Evolutionary conservation across 2,888 invertebrate genomes (phyloP).

Genomic region (Ophioninae sp.): DNA sequence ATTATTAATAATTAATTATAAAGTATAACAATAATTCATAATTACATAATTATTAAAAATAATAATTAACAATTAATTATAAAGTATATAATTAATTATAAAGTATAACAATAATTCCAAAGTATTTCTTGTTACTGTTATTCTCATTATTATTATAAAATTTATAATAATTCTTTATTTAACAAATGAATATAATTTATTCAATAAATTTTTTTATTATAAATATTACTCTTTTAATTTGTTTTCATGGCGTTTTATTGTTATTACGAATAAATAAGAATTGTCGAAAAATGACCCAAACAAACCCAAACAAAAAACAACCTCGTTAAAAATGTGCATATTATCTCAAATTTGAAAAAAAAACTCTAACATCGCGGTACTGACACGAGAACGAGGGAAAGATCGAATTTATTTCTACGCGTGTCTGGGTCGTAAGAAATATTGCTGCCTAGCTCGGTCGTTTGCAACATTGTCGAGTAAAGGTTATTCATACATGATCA

Average conservation of each 20-base stretch:
- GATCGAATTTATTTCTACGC: not conserved
- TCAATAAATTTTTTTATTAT: too few relatives aligned
- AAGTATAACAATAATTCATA: not conserved
- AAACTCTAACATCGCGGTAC: not conserved
- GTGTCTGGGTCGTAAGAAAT: not conserved
- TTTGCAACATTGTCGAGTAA: slow-evolving; percentile 8
- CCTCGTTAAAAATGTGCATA: not conserved
- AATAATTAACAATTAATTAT: too few relatives aligned
- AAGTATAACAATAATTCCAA: not conserved
- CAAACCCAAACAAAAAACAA: too few relatives aligned
- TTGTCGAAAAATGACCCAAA: not conserved
- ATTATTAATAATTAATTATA: not conserved
- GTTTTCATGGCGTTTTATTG: not conserved
- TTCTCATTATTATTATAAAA: too few relatives aligned
- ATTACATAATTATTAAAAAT: not conserved
- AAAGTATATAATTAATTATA: not conserved
- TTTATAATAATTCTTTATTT: too few relatives aligned
- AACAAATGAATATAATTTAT: too few relatives aligned
- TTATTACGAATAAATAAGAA: not conserved
- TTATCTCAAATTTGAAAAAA: not conserved
- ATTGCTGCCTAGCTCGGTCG: not conserved
- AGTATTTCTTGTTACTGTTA: too few relatives aligned
- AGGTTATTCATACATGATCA: not conserved
- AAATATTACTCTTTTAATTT: too few relatives aligned
- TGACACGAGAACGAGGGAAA: not conserved